Evolutionary conservation across 2,888 invertebrate genomes (phyloP).

Genomic region (Iselma pallidipennis): DNA sequence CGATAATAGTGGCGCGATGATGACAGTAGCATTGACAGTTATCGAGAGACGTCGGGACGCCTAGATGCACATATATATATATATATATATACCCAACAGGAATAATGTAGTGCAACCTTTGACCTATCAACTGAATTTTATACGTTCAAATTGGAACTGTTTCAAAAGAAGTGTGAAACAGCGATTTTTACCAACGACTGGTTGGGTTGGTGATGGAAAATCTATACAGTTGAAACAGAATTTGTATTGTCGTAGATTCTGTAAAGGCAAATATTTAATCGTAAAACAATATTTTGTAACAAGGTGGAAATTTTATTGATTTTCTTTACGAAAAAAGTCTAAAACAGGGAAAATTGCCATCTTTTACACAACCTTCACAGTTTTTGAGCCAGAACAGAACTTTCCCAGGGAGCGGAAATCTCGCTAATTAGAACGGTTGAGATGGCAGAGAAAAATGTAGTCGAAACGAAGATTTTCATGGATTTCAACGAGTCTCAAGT

Average conservation of each 20-base stretch:
- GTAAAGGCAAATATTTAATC: background rate
- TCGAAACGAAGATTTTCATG: background rate
- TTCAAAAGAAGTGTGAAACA: background rate
- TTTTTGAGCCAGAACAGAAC: background rate
- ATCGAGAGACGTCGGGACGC: background rate
- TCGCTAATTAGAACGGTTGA: conserved; percentile 4
- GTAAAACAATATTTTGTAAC: no score
- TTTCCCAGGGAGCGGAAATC: background rate
- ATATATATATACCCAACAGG: no score
- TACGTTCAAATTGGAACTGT: background rate
- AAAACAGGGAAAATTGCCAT: background rate
- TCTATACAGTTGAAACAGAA: no score
- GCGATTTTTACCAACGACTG: background rate
- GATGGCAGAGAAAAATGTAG: background rate
- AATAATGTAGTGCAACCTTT: background rate
- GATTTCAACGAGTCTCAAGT: background rate
- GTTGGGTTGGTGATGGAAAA: background rate
- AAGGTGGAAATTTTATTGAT: background rate
- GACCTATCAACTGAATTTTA: background rate
- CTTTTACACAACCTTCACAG: background rate
- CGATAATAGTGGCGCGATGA: conserved; percentile 2
- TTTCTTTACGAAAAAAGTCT: background rate
- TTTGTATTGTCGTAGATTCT: no score
- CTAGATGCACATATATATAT: no score
- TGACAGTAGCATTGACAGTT: background rate